Conservation (phyloP, 2,113 vertebrate genomes). For the Hirundichthys speculiger region DNA sequence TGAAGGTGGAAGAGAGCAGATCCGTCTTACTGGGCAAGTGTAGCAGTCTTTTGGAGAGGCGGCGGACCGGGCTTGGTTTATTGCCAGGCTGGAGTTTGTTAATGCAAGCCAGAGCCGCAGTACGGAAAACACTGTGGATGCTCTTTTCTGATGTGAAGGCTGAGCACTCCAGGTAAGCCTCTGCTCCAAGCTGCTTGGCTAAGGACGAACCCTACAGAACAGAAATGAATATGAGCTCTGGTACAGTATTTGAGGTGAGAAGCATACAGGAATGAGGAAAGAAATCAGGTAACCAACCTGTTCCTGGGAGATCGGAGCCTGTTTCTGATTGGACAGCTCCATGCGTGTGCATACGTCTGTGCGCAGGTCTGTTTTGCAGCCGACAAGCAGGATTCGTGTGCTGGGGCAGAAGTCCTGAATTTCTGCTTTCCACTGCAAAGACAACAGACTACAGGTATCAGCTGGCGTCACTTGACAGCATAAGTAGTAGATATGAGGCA, state of each 20-base stretch:
- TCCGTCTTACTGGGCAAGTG: constrained; percentile 90
- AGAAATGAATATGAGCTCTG: background rate
- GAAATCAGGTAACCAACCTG: constrained; percentile 81
- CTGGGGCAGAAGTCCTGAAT: constrained; percentile 93
- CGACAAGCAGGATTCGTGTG: constrained; percentile 90
- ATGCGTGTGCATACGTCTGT: constrained; percentile 96
- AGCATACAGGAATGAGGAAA: background rate
- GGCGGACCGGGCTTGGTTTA: constrained; percentile 84
- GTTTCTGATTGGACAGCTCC: constrained; percentile 94
- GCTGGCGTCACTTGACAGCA: too few relatives aligned
- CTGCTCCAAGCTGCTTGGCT: constrained; percentile 90
- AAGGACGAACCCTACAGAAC: constrained; percentile 83
- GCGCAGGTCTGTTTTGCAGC: constrained; percentile 92
- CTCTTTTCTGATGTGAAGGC: constrained; percentile 97
- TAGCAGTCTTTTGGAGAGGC: constrained; percentile 91
- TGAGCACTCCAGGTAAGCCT: constrained; percentile 92
- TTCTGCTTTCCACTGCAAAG: constrained; percentile 91
- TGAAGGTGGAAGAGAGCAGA: constrained; percentile 90
- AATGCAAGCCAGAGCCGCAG: constrained; percentile 85
- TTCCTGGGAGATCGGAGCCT: constrained; percentile 90
- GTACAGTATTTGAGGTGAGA: too few relatives aligned
- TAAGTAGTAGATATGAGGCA: background rate
- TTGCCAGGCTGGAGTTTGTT: constrained; percentile 81
- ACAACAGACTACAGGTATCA: background rate
- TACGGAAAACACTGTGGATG: constrained; percentile 92